Conservation (phyloP, 2,113 vertebrate species). For the Bostrychus sinensis region DNA sequence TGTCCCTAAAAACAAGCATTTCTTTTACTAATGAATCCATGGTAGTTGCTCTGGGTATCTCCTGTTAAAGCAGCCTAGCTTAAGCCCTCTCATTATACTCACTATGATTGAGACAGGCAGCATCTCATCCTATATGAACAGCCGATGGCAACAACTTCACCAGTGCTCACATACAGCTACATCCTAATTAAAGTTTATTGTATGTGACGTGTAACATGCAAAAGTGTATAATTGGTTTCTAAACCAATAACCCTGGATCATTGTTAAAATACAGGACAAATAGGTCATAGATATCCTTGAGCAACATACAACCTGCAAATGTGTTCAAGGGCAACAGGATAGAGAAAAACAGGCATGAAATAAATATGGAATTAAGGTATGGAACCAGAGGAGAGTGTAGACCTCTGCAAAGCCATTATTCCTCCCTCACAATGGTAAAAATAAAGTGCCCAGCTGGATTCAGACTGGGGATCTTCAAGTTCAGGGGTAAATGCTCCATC, state of each 20-base stretch:
- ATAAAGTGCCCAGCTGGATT: too few relatives aligned
- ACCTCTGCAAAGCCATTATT: too few relatives aligned
- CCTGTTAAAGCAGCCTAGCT: neutral
- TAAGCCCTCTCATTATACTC: conserved; percentile 58
- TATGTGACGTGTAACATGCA: conserved; percentile 23
- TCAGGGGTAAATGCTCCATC: too few relatives aligned
- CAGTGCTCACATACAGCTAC: neutral
- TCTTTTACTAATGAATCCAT: too few relatives aligned
- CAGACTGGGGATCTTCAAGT: too few relatives aligned
- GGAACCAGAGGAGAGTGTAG: too few relatives aligned
- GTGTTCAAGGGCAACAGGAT: neutral
- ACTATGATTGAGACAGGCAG: conserved; percentile 48
- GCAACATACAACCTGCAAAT: neutral
- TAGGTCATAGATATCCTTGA: neutral
- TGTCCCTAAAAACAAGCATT: too few relatives aligned
- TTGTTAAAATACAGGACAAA: neutral
- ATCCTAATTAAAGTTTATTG: conserved; percentile 26
- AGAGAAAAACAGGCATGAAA: neutral
- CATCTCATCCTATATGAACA: conserved; percentile 50
- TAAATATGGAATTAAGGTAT: too few relatives aligned
- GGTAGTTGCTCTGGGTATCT: neutral
- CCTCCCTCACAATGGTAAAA: too few relatives aligned
- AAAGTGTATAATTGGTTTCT: conserved; percentile 19
- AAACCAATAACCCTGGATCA: neutral
- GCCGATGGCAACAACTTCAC: conserved; percentile 42